phyloP scores from a whole-genome alignment of 2,113 vertebrate genomes.

The Chaetorhynchus papuensis region DNA sequence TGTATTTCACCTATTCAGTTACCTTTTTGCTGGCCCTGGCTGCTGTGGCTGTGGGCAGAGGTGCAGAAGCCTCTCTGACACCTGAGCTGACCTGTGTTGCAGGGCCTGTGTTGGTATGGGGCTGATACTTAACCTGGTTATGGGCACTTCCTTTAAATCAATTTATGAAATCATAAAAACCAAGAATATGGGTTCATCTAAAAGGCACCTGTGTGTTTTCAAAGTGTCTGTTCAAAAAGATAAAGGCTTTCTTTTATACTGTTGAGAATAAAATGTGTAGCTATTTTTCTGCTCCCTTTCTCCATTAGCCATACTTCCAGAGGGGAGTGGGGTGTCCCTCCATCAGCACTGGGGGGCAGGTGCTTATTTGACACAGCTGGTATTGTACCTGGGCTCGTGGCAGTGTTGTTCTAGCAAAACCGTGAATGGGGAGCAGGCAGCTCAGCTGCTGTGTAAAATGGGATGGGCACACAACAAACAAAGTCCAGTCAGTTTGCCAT shows the following conservation, averaged over 20 bases:
- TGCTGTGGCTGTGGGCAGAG: neutral
- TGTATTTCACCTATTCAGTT: neutral
- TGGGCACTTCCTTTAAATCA: too few relatives aligned
- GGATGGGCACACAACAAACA: neutral
- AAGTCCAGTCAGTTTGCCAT: neutral
- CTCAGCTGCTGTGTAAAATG: neutral
- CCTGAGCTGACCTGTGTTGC: fast-evolving
- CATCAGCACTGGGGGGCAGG: neutral
- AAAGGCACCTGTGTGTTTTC: neutral
- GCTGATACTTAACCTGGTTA: neutral
- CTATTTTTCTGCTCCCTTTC: neutral
- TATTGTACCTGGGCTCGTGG: neutral
- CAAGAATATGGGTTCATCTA: neutral
- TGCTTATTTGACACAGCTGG: neutral
- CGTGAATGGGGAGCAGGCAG: fast-evolving
- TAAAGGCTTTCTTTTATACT: neutral
- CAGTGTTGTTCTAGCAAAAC: neutral
- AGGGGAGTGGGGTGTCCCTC: neutral
- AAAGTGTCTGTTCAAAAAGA: neutral
- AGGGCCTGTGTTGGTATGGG: fast-evolving
- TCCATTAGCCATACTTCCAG: fast-evolving
- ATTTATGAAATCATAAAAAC: fast-evolving
- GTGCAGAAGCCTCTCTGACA: neutral
- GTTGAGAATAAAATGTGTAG: fast-evolving
- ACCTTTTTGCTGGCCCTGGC: neutral